Base-by-base conservation (phyloP, 2,888 invertebrate genomes). In the Lycocerus yunnanus region DNA sequence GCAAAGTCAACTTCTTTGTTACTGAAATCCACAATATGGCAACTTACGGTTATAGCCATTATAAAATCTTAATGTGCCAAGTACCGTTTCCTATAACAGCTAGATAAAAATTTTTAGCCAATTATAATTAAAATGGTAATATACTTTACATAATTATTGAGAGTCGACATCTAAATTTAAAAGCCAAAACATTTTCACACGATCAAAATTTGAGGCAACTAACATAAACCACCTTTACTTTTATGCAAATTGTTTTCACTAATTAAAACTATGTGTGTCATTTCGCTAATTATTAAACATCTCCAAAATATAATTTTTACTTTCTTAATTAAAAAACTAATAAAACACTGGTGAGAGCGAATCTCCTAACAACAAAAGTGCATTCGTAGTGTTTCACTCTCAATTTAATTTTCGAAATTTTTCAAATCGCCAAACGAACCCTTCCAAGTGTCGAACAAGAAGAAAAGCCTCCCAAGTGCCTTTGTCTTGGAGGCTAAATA, bases 11-110 rank as follows among this genome's bases (percentile, higher is more conserved):
- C 61, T 63, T 63, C 61, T 63, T 63, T 63, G 61, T 63, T 63
- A 20, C 61, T 18, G 61, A 63, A 63, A 63, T 63, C 61, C 61
- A 63, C 61, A 63, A 63, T 63, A 63, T 63, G 61, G 61, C 61
- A 63, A 63, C 61, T 63, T 63, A 63, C 61, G 16, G 61, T 63
- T 63, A 63, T 63, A 18, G 18, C 61, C 20, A 63, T 63, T 63
- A 63, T 63, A 63, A 63, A 63, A 63, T 63, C 61, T 63, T 18
- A 60, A 63, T 63, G 61, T 63, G 61, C 61, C 61, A 63, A 18
- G 61, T 63, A 63, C 61, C 61, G 61, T 63, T 63, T 63, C n/a
- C 61, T 20, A 63, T 63, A 63, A 63, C 61, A 63, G 61, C 61
- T 63, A 63, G 20, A 63, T 43, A 43, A 43, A 27, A 43, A 43